Evolutionary conservation across 2,888 invertebrate species (phyloP).

Genomic region (Pollenia amentaria): DNA sequence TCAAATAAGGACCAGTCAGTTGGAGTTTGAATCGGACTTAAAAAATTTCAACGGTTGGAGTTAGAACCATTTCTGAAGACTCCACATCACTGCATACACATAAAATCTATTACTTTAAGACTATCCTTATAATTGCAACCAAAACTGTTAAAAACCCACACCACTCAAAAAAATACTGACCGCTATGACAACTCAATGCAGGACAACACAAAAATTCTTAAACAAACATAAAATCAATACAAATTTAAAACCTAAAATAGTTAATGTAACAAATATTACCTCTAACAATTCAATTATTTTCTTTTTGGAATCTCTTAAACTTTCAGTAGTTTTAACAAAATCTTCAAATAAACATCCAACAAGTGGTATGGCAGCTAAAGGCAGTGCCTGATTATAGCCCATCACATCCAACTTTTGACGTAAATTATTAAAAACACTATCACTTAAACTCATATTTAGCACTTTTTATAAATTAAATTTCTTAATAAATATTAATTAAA

Average conservation of each 20-base stretch:
- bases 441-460: slow-evolving; percentile 77
- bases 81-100: no score
- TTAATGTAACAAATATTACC: slow-evolving; percentile 82
- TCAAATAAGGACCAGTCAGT: no score
- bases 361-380: slow-evolving; percentile 91
- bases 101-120: no score
- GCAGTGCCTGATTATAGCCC: slow-evolving; percentile 92
- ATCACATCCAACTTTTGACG: slow-evolving; percentile 91
- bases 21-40: no score
- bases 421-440: slow-evolving; percentile 81
- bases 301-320: slow-evolving; percentile 92
- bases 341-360: slow-evolving; percentile 93
- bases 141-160: slow-evolving; percentile 29
- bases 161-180: slow-evolving; percentile 40
- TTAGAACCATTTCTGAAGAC: no score
- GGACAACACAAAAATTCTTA: slow-evolving; percentile 36
- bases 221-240: neutral
- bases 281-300: slow-evolving; percentile 89
- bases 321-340: slow-evolving; percentile 94
- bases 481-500: slow-evolving; percentile 2
- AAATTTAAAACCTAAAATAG: neutral
- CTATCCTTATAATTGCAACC: slow-evolving; percentile 16
- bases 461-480: neutral
- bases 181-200: slow-evolving; percentile 61
- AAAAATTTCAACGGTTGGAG: no score